Percentiles rank a stretch among this genome's conserved stretches.
phyloP scores from a whole-genome alignment of 2,888 invertebrate genomes.

The Diachrysia chrysitis region DNA sequence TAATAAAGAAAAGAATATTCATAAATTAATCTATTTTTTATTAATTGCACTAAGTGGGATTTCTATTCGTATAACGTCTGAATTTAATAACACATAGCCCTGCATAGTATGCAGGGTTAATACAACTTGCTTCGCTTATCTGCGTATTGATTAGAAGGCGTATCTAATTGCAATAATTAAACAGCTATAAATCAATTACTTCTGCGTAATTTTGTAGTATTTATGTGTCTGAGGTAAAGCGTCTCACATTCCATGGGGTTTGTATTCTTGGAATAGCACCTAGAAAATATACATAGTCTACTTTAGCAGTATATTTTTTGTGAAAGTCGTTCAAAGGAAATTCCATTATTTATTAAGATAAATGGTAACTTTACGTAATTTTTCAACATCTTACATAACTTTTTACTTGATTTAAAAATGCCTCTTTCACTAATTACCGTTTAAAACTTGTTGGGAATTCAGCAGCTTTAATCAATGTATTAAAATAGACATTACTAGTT shows the following conservation, averaged over 20 bases:
- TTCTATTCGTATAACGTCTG: slow-evolving; percentile 26
- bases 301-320: slow-evolving; percentile 32
- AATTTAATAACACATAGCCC: slow-evolving; percentile 21
- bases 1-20: slow-evolving; percentile 29
- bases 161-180: slow-evolving; percentile 83
- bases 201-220: slow-evolving; percentile 61
- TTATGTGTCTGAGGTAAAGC: slow-evolving; percentile 42
- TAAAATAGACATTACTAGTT: neutral
- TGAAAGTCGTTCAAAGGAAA: slow-evolving; percentile 27
- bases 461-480: neutral
- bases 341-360: slow-evolving; percentile 46
- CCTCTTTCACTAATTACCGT: slow-evolving; percentile 41
- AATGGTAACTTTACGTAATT: slow-evolving; percentile 41
- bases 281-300: slow-evolving; percentile 33
- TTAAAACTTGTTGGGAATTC: neutral
- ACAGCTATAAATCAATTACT: slow-evolving; percentile 79
- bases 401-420: slow-evolving; percentile 29
- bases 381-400: slow-evolving; percentile 52
- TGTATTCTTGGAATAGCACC: slow-evolving; percentile 49
- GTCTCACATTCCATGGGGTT: slow-evolving; percentile 39
- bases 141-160: slow-evolving; percentile 70
- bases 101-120: slow-evolving; percentile 43
- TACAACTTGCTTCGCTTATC: slow-evolving; percentile 42
- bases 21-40: slow-evolving; percentile 25
- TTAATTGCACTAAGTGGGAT: slow-evolving; percentile 20